Percentiles rank a stretch among this genome's conserved stretches.
phyloP scores from a whole-genome alignment of 2,113 vertebrate genomes.

The Puffinus mauretanicus region DNA sequence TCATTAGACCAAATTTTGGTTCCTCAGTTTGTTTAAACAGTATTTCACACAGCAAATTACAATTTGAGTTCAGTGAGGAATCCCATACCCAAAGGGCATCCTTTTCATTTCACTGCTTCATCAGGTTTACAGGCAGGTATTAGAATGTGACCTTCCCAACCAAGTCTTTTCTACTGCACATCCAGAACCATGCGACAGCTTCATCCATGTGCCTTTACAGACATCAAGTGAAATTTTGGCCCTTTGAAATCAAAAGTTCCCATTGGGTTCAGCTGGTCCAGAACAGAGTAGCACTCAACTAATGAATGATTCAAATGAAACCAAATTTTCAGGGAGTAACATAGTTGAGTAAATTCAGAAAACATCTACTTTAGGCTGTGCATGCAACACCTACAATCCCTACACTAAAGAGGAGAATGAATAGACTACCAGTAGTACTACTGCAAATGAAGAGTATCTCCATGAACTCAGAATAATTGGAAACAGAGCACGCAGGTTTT shows the following conservation, averaged over 20 bases:
- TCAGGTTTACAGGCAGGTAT: not conserved
- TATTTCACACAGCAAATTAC: not conserved
- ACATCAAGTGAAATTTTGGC: not conserved
- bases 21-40: not conserved
- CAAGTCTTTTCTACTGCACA: not conserved
- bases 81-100: not conserved
- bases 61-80: not conserved
- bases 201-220: not conserved
- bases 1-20: not conserved
- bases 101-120: not conserved
- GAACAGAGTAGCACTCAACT: not conserved
- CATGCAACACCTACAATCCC: not conserved
- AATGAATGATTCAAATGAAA: not conserved
- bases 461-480: not conserved
- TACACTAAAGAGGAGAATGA: not conserved
- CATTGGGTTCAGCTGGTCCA: not conserved
- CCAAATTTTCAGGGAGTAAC: not conserved
- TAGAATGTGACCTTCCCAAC: not conserved
- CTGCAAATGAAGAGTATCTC: not conserved
- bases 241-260: not conserved
- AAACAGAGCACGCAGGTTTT: not conserved
- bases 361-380: not conserved
- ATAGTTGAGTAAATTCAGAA: not conserved
- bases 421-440: not conserved
- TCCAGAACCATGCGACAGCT: not conserved